A percentile compares a stretch with the other conserved stretches of the same genome.
phyloP scores from a whole-genome alignment of 2,888 invertebrate genomes.

The Rotaria socialis region DNA sequence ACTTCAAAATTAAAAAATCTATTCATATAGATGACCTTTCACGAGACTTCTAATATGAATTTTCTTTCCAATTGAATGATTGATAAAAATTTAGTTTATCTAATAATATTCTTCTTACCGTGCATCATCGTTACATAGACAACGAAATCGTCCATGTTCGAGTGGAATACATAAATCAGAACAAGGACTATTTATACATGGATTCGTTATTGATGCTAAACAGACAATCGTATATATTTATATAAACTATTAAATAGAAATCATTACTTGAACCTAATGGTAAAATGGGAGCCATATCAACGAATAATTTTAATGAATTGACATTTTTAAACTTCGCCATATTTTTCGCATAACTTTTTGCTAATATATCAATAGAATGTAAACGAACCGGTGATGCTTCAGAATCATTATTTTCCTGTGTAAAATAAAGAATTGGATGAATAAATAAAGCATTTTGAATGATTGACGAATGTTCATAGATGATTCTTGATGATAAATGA shows the following conservation, averaged over 20 bases:
- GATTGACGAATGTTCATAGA: not conserved
- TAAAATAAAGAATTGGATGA: not conserved
- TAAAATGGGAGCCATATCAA: not conserved
- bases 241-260: too few relatives aligned
- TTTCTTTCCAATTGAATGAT: too few relatives aligned
- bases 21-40: too few relatives aligned
- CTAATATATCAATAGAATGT: not conserved
- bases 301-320: not conserved
- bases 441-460: not conserved
- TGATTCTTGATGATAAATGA: not conserved
- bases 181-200: not conserved
- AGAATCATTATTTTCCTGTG: not conserved
- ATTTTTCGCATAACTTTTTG: slow-evolving; percentile 4
- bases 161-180: slow-evolving; percentile 15
- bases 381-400: not conserved
- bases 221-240: too few relatives aligned
- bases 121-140: slow-evolving; percentile 12
- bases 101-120: not conserved
- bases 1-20: too few relatives aligned
- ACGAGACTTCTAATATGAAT: too few relatives aligned
- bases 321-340: not conserved
- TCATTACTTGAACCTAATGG: not conserved
- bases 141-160: not conserved
- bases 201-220: not conserved
- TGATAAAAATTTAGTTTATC: too few relatives aligned